phyloP scores from a whole-genome alignment of 2,113 vertebrate genomes.

The Cyanoliseus patagonus region DNA sequence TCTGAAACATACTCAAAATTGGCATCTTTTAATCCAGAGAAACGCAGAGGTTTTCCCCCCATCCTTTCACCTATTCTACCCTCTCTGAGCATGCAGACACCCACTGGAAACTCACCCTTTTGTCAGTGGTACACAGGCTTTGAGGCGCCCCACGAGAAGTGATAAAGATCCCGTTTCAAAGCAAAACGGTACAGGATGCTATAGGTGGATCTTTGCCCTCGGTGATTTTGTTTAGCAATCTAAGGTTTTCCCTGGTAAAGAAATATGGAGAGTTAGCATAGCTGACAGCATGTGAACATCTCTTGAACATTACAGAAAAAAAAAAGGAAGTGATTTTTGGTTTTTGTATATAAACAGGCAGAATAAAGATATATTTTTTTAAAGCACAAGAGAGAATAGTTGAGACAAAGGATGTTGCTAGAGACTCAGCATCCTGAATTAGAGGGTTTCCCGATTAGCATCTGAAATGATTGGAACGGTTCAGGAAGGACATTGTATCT shows the following conservation, averaged over 20 bases:
- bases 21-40: background rate
- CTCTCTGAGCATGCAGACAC: fast-evolving
- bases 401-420: background rate
- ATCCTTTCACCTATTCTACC: background rate
- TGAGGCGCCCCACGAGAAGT: background rate
- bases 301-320: background rate
- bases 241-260: background rate
- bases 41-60: background rate
- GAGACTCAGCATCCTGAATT: background rate
- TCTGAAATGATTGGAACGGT: background rate
- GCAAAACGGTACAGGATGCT: background rate
- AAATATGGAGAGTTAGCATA: background rate
- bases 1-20: fast-evolving
- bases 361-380: background rate
- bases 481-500: background rate
- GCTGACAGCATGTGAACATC: background rate
- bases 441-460: background rate
- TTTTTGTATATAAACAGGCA: background rate
- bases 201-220: background rate
- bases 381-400: background rate
- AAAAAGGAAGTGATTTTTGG: fast-evolving
- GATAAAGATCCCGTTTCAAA: background rate
- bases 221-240: background rate
- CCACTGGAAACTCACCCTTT: background rate
- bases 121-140: background rate